Percentiles rank a stretch among this genome's conserved stretches.
phyloP scores from a whole-genome alignment of 2,797 vertebrate genomes.

The Esox lucius region DNA sequence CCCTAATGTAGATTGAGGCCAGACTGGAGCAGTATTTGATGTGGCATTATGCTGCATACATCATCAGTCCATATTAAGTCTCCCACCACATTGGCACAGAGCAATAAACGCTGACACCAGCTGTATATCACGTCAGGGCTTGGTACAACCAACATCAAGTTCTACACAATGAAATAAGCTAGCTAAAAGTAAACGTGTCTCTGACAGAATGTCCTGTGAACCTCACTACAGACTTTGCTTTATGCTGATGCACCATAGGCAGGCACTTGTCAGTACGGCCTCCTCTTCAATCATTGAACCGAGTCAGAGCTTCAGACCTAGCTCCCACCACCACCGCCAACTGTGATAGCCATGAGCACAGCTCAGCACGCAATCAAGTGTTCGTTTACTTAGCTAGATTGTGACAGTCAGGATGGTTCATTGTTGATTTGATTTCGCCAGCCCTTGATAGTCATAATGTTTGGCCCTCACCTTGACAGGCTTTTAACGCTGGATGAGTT shows the following conservation, averaged over 20 bases:
- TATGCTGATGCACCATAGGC: background rate
- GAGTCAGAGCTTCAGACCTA: background rate
- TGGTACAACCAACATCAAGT: background rate
- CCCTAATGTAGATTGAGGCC: no score
- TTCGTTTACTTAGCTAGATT: slow-evolving; percentile 31
- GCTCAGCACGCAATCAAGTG: slow-evolving; percentile 16
- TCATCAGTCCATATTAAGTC: no score
- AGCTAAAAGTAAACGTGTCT: background rate
- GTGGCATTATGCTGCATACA: no score
- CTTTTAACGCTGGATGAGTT: slow-evolving; percentile 45
- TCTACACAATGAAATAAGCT: background rate
- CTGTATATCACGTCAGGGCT: background rate
- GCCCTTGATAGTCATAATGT: slow-evolving; percentile 50
- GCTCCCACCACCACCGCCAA: slow-evolving; percentile 13
- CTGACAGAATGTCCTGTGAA: background rate
- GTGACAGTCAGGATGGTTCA: slow-evolving; percentile 29
- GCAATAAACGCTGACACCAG: background rate
- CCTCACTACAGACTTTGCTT: background rate
- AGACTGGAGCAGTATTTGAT: no score
- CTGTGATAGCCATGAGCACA: background rate
- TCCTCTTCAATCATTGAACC: background rate
- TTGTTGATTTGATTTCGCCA: slow-evolving; percentile 52
- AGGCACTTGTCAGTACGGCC: background rate
- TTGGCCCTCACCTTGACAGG: slow-evolving; percentile 45
- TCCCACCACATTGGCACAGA: background rate